phyloP scores from a whole-genome alignment of 2,113 vertebrate genomes.

The Chaetorhynchus papuensis region DNA sequence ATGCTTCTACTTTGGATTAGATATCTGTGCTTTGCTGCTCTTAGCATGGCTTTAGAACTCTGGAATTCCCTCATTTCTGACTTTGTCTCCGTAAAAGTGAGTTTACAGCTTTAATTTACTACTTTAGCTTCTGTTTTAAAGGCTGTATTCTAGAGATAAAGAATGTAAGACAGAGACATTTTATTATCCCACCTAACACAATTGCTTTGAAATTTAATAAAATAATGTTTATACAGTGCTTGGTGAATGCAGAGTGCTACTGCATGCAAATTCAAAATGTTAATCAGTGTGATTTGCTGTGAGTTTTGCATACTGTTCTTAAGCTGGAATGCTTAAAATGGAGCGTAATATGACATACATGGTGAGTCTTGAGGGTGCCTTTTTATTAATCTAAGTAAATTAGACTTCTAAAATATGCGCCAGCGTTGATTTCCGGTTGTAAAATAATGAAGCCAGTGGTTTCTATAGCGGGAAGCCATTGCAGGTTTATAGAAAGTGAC shows the following conservation, averaged over 20 bases:
- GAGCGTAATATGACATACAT: not conserved
- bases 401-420: slow-evolving; percentile 19
- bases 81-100: not conserved
- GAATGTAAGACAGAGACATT: not conserved
- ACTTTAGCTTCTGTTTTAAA: not conserved
- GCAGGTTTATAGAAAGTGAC: slow-evolving; percentile 11
- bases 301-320: not conserved
- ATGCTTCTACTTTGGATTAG: not conserved
- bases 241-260: not conserved
- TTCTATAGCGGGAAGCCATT: slow-evolving; percentile 3
- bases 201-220: slow-evolving; percentile 27
- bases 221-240: slow-evolving; percentile 21
- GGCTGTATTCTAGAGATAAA: not conserved
- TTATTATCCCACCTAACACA: not conserved
- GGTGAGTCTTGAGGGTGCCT: slow-evolving; percentile 15
- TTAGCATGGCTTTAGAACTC: not conserved
- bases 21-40: not conserved
- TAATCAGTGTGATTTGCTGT: not conserved
- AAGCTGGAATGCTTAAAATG: not conserved
- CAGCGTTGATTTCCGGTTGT: not conserved
- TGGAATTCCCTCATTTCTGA: not conserved
- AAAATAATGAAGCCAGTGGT: slow-evolving; percentile 23
- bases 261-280: not conserved
- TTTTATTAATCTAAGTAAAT: slow-evolving; percentile 52
- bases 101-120: not conserved